A percentile compares a stretch with the other conserved stretches of the same genome.
phyloP scores from a whole-genome alignment of 2,888 invertebrate genomes.

The Acanthacorydalis orientalis region DNA sequence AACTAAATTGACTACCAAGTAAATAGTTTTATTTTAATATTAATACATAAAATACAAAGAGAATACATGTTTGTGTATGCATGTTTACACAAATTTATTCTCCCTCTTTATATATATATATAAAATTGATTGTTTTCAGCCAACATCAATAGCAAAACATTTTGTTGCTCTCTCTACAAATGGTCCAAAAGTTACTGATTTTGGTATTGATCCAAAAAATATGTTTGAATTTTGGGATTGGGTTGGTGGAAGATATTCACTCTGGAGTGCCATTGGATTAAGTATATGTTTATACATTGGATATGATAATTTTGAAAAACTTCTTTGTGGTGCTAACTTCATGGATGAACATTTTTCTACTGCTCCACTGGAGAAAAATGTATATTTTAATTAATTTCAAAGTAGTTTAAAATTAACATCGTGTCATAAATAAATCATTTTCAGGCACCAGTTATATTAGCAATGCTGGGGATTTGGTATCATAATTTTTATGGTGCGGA shows the following conservation, averaged over 20 bases:
- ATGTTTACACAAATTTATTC: no score
- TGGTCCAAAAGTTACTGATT: slow-evolving; percentile 80
- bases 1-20: no score
- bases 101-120: no score
- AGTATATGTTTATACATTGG: slow-evolving; percentile 89
- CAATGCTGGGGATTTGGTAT: slow-evolving; percentile 87
- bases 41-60: no score
- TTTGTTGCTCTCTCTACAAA: slow-evolving; percentile 98
- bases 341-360: slow-evolving; percentile 88
- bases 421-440: neutral
- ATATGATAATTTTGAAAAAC: slow-evolving; percentile 83
- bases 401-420: neutral
- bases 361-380: slow-evolving; percentile 81
- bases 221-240: slow-evolving; percentile 99
- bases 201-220: slow-evolving; percentile 92
- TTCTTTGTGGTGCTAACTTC: slow-evolving; percentile 79
- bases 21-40: no score
- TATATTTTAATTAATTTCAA: slow-evolving; percentile 29
- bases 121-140: slow-evolving; percentile 27
- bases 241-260: slow-evolving; percentile 94
- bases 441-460: slow-evolving; percentile 84
- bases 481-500: slow-evolving; percentile 88
- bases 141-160: slow-evolving; percentile 79
- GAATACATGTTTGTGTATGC: neutral
- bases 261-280: slow-evolving; percentile 98